These are phyloP conservation scores for Malurus alboscapulatus DNA, from an alignment of 2,113 vertebrate genomes.

Conservation along the genomic window DNA sequence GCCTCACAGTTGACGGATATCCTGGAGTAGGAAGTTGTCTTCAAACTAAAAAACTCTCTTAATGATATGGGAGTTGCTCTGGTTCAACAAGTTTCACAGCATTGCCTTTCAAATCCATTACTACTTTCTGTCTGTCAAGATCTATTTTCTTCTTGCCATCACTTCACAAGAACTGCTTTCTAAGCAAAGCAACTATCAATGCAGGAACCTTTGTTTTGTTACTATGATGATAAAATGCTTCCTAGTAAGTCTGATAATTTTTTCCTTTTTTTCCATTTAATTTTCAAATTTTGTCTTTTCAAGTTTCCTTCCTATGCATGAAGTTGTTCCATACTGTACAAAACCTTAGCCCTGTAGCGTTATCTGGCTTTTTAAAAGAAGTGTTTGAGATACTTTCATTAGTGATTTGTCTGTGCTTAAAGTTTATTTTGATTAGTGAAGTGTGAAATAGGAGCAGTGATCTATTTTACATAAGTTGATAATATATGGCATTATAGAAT, in stretches of 20 bases:
- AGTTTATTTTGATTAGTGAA: not conserved
- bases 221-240: not conserved
- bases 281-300: not conserved
- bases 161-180: not conserved
- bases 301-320: not conserved
- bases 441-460: not conserved
- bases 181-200: not conserved
- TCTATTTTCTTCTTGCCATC: not conserved
- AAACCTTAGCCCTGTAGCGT: not conserved
- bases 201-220: not conserved
- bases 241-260: not conserved
- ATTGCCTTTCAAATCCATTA: slow-evolving; percentile 28
- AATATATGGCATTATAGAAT: not conserved
- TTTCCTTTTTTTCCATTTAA: not conserved
- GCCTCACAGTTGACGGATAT: not conserved
- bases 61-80: not conserved
- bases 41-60: not conserved
- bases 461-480: not conserved
- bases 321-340: not conserved
- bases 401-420: not conserved
- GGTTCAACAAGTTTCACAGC: slow-evolving; percentile 11
- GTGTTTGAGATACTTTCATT: not conserved
- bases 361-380: not conserved
- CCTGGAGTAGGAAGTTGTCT: not conserved
- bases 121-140: slow-evolving; percentile 17